Base-by-base conservation (phyloP, 2,797 vertebrate genomes). In the Enteromius unitaeniatus region DNA sequence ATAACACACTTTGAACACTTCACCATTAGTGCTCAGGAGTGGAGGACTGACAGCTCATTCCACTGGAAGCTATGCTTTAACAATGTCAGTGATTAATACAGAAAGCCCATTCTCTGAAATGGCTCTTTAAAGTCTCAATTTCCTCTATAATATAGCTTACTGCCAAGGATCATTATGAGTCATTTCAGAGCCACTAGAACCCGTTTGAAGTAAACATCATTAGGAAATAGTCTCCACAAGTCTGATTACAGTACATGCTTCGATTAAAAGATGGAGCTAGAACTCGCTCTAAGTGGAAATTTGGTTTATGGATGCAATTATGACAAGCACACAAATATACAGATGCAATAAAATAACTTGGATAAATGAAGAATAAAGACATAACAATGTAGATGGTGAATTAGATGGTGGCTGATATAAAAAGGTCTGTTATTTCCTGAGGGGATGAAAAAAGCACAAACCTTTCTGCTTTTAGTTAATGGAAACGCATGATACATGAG, bases 61-160 rank as follows among this genome's bases (percentile, higher is more conserved):
- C 49, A 86, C 88, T 86, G 78, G 72, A 40, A 89, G 88, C 85
- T 83, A 83, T 31, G 53, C 84, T 90, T 88, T 88, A 87, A 89
- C 85, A 88, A 86, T 85, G 87, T 60, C 67, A n/a, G n/a, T 81
- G 85, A 89, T 87, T 87, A 86, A 84, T 82, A 79, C 70, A 78
- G 79, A 78, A 75, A 82, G 55, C 62, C 79, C 62, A 51, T 70
- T 55, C 86, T 89, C 87, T 86, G 78, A 87, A 87, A 85, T 40
- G 21, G 13, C 75, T 78, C 73, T 85, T 88, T 80, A 88, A 82
- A 83, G 79, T 65, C 85, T 84, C 77, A 65, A 85, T 84, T 77
- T 72, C 83, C 77, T 60, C 73, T 64, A 67, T 51, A 81, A 83
- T 82, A 74, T 73, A 75, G 74, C 67, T 28, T 78, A 84, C 64